phyloP scores from a whole-genome alignment of 2,113 vertebrate genomes.

The Sciurus niger region DNA sequence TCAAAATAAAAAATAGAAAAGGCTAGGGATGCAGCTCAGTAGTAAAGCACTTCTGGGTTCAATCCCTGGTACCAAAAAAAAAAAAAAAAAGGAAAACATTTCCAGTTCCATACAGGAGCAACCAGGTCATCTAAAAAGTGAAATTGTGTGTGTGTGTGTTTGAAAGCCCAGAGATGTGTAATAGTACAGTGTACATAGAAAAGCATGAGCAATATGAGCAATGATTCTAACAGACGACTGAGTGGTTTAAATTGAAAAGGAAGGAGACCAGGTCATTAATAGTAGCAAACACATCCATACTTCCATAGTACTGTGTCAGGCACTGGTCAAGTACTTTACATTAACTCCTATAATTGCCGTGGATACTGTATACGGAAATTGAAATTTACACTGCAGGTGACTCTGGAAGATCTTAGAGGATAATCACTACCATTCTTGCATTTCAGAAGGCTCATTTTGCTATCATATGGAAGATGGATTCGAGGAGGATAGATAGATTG shows the following conservation, averaged over 20 bases:
- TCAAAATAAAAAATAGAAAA: no score
- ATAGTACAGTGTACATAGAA: constrained; percentile 12
- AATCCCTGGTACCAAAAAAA: no score
- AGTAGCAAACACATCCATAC: neutral
- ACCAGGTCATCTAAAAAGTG: neutral
- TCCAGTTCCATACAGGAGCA: neutral
- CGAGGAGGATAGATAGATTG: neutral
- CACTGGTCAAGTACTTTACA: neutral
- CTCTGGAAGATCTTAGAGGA: neutral
- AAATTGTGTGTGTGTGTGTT: neutral
- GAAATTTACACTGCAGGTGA: neutral
- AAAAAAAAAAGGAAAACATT: neutral
- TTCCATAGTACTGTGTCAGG: neutral
- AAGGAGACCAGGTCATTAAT: neutral
- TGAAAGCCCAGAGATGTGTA: neutral
- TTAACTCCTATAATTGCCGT: neutral
- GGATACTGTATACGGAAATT: neutral
- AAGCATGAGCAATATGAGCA: neutral
- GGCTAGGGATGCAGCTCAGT: no score
- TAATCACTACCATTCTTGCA: neutral
- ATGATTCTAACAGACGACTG: neutral
- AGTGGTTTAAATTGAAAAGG: neutral
- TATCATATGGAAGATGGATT: neutral
- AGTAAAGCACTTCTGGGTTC: no score
- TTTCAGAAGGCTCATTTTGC: neutral